Base-by-base conservation (phyloP, 2,888 invertebrate species). In the Microchrysa polita region DNA sequence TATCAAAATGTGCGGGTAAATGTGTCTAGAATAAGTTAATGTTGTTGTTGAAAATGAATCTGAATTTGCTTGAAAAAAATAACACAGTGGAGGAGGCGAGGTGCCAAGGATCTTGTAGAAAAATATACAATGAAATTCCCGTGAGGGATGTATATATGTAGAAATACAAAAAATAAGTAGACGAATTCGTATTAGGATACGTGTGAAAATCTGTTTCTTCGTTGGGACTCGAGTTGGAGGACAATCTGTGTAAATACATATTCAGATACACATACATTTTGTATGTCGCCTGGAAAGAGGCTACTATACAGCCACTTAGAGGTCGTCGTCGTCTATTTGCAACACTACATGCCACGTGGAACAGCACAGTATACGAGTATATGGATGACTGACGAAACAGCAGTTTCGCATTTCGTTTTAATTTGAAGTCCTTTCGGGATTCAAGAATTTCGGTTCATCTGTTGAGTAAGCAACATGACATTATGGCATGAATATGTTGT, bases 401-500 rank as follows among this genome's bases (percentile, higher is more conserved):
- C 65, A 65, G 48, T 48, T 65, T 65, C 20, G 22, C 65, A 65
- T 65, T 48, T 65, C 65, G 48, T n/a, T 65, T 65, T 65, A 48
- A 48, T 48, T 65, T 34, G 42, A 22, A 48, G 23, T 65, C 65
- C 65, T 18, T 40, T 9, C 22, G 18, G n/a, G 12, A 42, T 20
- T 65, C 12, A 14, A 42, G 65, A 65, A 44, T 48, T 65, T 22
- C 22, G 44, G 40, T 59, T 59, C 59, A 23, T 22, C 23, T 23
- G 14, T 5, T 59, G 59, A 20, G 27, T 2, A 34, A 34, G 7
- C 2, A 34, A 34, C 27, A 34, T 34, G 27, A 34, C 27, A 34
- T 34, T 34, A 34, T n/a, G 27, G 27, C 2, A 34, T 34, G 27
- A 34, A 34, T 34, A 34, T 34, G n/a, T n/a, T n/a, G 27, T 2